phyloP scores from a whole-genome alignment of 2,888 invertebrate species.

The Leistus spinibarbis region DNA sequence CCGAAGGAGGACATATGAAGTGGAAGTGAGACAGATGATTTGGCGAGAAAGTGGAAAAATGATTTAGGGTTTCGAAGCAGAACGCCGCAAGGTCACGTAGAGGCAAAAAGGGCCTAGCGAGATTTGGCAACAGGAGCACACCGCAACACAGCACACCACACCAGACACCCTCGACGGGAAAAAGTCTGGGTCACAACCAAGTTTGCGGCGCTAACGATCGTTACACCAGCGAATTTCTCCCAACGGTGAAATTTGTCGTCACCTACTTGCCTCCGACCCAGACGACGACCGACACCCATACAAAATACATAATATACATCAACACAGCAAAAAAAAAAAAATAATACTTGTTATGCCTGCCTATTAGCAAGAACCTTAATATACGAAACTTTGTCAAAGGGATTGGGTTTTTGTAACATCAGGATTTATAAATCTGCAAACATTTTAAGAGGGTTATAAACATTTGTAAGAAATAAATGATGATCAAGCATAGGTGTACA shows the following conservation, averaged over 20 bases:
- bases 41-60: slow-evolving; percentile 11
- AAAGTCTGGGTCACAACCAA: neutral
- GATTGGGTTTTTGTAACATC: too few relatives aligned
- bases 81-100: slow-evolving; percentile 31
- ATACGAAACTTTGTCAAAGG: too few relatives aligned
- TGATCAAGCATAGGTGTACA: too few relatives aligned
- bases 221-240: neutral
- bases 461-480: too few relatives aligned
- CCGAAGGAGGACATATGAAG: neutral
- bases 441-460: too few relatives aligned
- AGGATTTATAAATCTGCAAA: too few relatives aligned
- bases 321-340: neutral
- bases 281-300: neutral
- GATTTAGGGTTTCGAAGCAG: slow-evolving; percentile 28
- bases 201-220: neutral
- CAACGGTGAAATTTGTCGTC: neutral
- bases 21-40: neutral
- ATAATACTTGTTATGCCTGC: too few relatives aligned
- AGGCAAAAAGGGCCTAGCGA: slow-evolving; percentile 16
- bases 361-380: too few relatives aligned
- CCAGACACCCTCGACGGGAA: neutral
- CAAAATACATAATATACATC: neutral
- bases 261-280: neutral
- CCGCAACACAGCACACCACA: neutral
- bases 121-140: slow-evolving; percentile 4